Percentiles rank a stretch among this genome's conserved stretches.
Evolutionary conservation across 2,797 vertebrate species (phyloP).

Genomic region (Rhynchotus rufescens): DNA sequence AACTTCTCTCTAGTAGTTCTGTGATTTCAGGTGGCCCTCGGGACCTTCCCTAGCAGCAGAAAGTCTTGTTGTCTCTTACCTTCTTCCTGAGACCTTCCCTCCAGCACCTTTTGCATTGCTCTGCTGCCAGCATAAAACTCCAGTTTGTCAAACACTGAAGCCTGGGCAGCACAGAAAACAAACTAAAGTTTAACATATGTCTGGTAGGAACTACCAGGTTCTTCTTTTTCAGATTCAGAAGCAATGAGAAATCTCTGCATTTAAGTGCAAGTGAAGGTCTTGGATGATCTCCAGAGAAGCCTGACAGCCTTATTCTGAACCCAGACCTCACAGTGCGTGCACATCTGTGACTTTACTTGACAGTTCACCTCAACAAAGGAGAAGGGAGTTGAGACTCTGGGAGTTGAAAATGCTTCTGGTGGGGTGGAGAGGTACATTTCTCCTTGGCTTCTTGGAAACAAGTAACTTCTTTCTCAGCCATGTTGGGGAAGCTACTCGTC

Average conservation of each 20-base stretch:
- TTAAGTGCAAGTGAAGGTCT: not conserved
- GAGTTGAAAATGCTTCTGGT: not conserved
- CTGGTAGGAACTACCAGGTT: not conserved
- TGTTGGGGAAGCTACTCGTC: too few species aligned
- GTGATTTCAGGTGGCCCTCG: not conserved
- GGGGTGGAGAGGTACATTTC: too few species aligned
- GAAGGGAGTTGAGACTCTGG: not conserved
- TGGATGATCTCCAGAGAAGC: not conserved
- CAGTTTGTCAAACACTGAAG: not conserved
- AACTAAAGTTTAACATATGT: fast-evolving
- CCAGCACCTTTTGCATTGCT: not conserved
- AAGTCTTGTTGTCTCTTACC: not conserved
- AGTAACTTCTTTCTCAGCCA: not conserved
- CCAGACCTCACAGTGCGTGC: too few species aligned
- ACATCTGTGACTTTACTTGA: too few species aligned
- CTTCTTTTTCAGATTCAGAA: not conserved
- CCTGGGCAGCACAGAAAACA: not conserved
- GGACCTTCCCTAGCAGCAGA: not conserved
- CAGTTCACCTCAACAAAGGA: not conserved
- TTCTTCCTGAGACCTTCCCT: not conserved
- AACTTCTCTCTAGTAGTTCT: not conserved
- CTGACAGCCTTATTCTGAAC: not conserved
- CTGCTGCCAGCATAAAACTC: not conserved
- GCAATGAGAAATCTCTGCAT: not conserved
- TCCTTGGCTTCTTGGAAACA: not conserved